Conservation (phyloP, 1,140 invertebrate genomes). For the Hylaeus anthracinus region DNA sequence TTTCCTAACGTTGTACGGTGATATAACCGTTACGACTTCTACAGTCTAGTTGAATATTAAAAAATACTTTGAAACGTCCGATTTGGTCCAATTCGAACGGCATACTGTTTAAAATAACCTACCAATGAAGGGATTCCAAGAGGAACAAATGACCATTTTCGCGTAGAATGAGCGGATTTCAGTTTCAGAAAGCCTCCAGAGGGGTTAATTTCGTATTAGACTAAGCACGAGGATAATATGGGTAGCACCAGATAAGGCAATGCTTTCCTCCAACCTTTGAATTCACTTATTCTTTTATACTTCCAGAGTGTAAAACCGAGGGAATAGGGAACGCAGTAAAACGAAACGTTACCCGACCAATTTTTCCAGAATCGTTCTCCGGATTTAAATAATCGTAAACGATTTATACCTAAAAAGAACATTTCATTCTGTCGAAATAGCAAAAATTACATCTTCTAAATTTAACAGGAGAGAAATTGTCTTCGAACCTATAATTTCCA, state of each 20-base stretch:
- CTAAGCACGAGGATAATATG: slow-evolving; percentile 46
- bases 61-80: not conserved
- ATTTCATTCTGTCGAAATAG: no score
- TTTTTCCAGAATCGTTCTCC: slow-evolving; percentile 11
- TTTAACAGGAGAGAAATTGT: no score
- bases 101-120: slow-evolving; percentile 16
- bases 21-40: no score
- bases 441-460: no score
- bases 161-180: slow-evolving; percentile 26
- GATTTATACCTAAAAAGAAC: not conserved
- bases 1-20: no score
- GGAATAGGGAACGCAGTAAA: slow-evolving; percentile 15
- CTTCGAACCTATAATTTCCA: no score
- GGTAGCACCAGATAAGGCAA: slow-evolving; percentile 20
- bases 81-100: slow-evolving; percentile 10
- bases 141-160: not conserved
- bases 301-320: slow-evolving; percentile 14
- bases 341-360: not conserved
- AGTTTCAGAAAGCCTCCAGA: slow-evolving; percentile 28
- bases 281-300: slow-evolving; percentile 59
- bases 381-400: slow-evolving; percentile 25
- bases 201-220: slow-evolving; percentile 35
- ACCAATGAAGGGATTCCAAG: not conserved
- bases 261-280: slow-evolving; percentile 17
- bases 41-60: no score